A percentile compares a stretch with the other conserved stretches of the same genome.
Conservation (phyloP, 2,113 vertebrate genomes). For the Lucifuga dentata region DNA sequence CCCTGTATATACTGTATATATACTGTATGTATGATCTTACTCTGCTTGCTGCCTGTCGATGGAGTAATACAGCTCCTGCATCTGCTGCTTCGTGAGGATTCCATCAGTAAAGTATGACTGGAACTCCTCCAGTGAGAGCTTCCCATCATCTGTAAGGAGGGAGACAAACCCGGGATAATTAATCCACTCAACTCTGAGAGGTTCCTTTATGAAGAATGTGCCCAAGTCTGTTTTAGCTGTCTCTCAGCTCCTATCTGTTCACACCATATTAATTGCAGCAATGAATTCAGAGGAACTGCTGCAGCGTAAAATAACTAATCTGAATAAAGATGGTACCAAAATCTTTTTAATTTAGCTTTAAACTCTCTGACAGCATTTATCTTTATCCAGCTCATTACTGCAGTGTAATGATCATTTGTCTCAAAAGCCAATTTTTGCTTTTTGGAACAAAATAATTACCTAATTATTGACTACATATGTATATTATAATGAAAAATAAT, state of each 20-base stretch:
- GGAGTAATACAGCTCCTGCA: conserved; percentile 91
- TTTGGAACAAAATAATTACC: conserved; percentile 12
- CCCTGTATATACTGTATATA: no score
- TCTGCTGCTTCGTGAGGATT: conserved; percentile 90
- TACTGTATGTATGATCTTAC: conserved; percentile 81
- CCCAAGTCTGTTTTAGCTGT: neutral
- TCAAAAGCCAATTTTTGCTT: conserved; percentile 5
- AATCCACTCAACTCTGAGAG: conserved; percentile 6
- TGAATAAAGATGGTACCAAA: neutral
- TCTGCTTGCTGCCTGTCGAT: conserved; percentile 89
- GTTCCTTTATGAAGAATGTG: conserved; percentile 6
- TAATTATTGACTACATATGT: neutral
- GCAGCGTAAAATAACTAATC: neutral
- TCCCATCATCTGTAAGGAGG: conserved; percentile 89
- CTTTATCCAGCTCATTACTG: neutral
- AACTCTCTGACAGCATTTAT: neutral
- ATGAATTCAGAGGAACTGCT: conserved; percentile 6
- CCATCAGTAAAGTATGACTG: conserved; percentile 94
- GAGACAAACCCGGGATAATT: conserved; percentile 26
- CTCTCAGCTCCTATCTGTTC: no score
- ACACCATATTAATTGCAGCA: conserved; percentile 1
- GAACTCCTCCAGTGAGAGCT: conserved; percentile 96
- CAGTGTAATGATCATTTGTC: neutral
- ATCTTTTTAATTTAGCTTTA: conserved; percentile 19
- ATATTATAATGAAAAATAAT: conserved; percentile 3